Percentiles rank a stretch among this genome's conserved stretches.
Evolutionary conservation across 2,113 vertebrate genomes (phyloP).

Genomic region (Dinomys branickii): DNA sequence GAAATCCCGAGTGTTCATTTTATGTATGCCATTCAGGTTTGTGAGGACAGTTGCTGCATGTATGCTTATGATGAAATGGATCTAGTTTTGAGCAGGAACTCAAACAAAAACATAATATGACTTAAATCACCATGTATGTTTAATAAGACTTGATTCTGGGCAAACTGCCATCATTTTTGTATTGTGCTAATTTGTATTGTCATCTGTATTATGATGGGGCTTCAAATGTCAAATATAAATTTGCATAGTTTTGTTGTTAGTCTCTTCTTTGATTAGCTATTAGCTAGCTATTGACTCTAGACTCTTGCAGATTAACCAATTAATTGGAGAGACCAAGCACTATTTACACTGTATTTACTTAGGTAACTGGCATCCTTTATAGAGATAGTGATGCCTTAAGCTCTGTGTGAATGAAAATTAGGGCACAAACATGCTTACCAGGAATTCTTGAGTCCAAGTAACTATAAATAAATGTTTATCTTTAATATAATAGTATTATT

Average conservation of each 20-base stretch:
- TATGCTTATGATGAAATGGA: background rate
- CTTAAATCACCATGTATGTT: constrained; percentile 54
- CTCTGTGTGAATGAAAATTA: background rate
- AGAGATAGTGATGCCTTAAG: background rate
- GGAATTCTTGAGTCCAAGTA: background rate
- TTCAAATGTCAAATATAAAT: constrained; percentile 27
- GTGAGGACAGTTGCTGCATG: background rate
- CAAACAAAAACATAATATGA: background rate
- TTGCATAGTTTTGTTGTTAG: constrained; percentile 9
- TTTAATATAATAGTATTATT: background rate
- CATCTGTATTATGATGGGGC: constrained; percentile 14
- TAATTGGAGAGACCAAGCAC: background rate
- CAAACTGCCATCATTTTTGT: background rate
- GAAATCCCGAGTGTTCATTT: background rate
- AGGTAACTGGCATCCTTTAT: background rate
- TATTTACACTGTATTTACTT: background rate
- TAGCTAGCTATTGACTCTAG: constrained; percentile 68
- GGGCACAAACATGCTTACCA: background rate
- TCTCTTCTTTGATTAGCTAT: constrained; percentile 71
- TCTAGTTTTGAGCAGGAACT: constrained; percentile 39
- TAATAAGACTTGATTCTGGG: constrained; percentile 53
- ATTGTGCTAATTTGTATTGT: background rate
- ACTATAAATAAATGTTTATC: background rate
- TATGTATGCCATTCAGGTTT: background rate
- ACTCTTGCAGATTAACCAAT: background rate